These are phyloP conservation scores for Cosmopolites sordidus DNA, from an alignment of 2,888 invertebrate species.

Conservation along the genomic window DNA sequence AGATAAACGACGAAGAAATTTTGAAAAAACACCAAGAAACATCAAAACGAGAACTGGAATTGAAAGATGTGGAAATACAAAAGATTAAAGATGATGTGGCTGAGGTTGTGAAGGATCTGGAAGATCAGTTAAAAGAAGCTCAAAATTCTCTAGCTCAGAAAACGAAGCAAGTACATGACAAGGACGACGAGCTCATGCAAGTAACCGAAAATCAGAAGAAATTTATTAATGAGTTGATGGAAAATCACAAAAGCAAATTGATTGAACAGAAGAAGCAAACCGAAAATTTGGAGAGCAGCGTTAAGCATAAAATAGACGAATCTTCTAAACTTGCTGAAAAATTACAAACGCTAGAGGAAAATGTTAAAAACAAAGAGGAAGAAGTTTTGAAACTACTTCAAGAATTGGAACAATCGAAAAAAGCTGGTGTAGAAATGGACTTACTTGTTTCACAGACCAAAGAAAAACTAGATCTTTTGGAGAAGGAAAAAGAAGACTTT, in stretches of 20 bases:
- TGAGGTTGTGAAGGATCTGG: conserved; percentile 15
- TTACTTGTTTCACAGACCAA: conserved; percentile 15
- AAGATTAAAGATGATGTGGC: conserved; percentile 10
- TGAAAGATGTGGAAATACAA: conserved; percentile 11
- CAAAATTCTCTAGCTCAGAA: conserved; percentile 40
- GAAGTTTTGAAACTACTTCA: conserved; percentile 24
- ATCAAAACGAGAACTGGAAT: conserved; percentile 7
- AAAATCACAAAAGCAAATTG: conserved; percentile 32
- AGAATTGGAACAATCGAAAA: conserved; percentile 23
- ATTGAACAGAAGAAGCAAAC: conserved; percentile 52
- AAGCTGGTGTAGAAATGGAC: conserved; percentile 22
- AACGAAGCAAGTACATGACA: conserved; percentile 22
- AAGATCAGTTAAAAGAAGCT: conserved; percentile 42
- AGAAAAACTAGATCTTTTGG: conserved; percentile 25
- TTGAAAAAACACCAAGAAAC: conserved; percentile 6
- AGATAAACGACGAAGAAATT: conserved; percentile 7
- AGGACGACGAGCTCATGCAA: conserved; percentile 22
- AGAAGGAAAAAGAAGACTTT: conserved; percentile 38
- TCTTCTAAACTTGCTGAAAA: conserved; percentile 8
- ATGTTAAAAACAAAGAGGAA: conserved; percentile 18
- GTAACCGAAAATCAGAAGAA: conserved; percentile 28
- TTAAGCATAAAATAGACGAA: conserved; percentile 36
- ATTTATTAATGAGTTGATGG: conserved; percentile 21
- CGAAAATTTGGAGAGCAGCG: conserved; percentile 58
- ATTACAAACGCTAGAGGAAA: conserved; percentile 21